Conservation (phyloP, 2,113 vertebrate genomes). For the Speoplatyrhinus poulsoni region DNA sequence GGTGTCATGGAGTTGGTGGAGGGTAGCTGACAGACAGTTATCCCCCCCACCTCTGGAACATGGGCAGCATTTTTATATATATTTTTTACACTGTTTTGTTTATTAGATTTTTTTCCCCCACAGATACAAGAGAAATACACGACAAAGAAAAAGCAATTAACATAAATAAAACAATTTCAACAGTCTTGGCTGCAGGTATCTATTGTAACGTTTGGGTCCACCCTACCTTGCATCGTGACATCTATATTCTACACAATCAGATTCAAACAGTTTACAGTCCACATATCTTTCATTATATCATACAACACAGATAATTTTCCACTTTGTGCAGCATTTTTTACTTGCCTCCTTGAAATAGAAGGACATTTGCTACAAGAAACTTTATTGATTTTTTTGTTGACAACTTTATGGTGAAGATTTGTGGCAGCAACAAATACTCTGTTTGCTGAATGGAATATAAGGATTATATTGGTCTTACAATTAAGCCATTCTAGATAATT, state of each 20-base stretch:
- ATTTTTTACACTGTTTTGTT: too few relatives aligned
- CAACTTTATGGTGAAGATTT: neutral
- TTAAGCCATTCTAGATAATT: neutral
- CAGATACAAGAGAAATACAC: too few relatives aligned
- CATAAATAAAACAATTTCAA: too few relatives aligned
- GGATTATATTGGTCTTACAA: constrained; percentile 7
- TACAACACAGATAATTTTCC: too few relatives aligned
- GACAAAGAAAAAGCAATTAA: too few relatives aligned
- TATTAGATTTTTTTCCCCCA: too few relatives aligned
- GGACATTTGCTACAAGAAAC: neutral
- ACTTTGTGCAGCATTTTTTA: neutral
- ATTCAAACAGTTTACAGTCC: too few relatives aligned
- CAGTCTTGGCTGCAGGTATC: too few relatives aligned
- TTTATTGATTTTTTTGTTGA: neutral
- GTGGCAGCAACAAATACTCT: neutral
- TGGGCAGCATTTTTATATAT: constrained; percentile 1
- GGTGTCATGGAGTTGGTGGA: constrained; percentile 24
- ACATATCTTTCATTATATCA: too few relatives aligned
- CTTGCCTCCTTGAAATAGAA: neutral
- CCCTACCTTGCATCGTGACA: too few relatives aligned
- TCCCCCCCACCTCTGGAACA: constrained; percentile 1
- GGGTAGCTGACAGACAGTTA: constrained; percentile 5
- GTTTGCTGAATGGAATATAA: neutral
- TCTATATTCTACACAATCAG: too few relatives aligned
- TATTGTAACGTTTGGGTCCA: too few relatives aligned